Evolutionary conservation across 2,888 invertebrate species (phyloP).

Genomic region (Eretmocerus hayati): DNA sequence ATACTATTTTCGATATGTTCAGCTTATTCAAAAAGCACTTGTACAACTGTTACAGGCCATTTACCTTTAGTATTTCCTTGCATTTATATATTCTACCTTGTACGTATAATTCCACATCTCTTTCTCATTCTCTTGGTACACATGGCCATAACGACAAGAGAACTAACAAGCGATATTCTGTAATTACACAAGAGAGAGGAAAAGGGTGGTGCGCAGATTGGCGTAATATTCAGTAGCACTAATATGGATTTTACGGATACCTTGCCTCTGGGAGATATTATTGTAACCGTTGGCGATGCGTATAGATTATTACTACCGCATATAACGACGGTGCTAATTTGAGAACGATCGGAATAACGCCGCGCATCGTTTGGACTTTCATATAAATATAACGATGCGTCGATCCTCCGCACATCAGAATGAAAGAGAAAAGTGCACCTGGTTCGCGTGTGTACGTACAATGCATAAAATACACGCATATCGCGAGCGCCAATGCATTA

Average conservation of each 20-base stretch:
- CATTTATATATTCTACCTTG: neutral
- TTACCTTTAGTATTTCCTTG: neutral
- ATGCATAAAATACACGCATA: too few relatives aligned
- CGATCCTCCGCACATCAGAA: constrained; percentile 14
- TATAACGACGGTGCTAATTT: constrained; percentile 15
- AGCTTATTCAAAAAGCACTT: too few relatives aligned
- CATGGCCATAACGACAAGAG: neutral
- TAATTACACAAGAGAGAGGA: constrained; percentile 14
- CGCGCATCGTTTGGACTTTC: too few relatives aligned
- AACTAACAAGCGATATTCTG: constrained; percentile 11
- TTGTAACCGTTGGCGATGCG: neutral
- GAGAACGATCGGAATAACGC: constrained; percentile 23
- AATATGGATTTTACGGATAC: constrained; percentile 7
- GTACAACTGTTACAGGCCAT: neutral
- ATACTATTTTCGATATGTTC: too few relatives aligned
- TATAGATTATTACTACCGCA: neutral
- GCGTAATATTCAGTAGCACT: constrained; percentile 14
- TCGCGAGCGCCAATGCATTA: neutral
- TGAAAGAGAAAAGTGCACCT: constrained; percentile 16
- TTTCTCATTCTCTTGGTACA: too few relatives aligned
- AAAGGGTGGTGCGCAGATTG: too few relatives aligned
- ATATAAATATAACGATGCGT: too few relatives aligned
- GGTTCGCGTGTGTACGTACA: constrained; percentile 3
- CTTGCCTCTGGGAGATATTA: too few relatives aligned
- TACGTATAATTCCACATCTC: neutral